A percentile compares a stretch with the other conserved stretches of the same genome.
Evolutionary conservation across 2,888 invertebrate species (phyloP).

Genomic region (Drosophila affinis): DNA sequence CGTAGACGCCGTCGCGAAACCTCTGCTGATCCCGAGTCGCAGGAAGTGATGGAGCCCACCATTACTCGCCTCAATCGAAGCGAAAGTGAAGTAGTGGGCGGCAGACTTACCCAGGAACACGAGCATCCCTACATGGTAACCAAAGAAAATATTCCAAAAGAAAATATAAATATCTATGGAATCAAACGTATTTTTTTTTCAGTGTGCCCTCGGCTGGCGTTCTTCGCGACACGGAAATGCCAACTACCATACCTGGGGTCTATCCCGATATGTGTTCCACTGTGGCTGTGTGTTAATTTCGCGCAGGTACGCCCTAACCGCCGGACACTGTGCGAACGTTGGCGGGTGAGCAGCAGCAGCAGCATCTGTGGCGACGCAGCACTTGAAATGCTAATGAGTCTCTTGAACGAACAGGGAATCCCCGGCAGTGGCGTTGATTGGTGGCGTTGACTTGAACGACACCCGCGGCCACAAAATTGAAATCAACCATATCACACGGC

Average conservation of each 20-base stretch:
- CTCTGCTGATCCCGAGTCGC: background rate
- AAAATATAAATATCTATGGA: background rate
- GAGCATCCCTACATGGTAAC: slow-evolving; percentile 44
- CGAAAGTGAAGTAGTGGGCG: slow-evolving; percentile 24
- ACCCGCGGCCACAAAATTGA: slow-evolving; percentile 19
- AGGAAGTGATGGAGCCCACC: slow-evolving; percentile 28
- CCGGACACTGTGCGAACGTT: slow-evolving; percentile 47
- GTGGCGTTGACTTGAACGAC: slow-evolving; percentile 44
- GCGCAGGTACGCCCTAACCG: slow-evolving; percentile 39
- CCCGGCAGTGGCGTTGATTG: slow-evolving; percentile 44
- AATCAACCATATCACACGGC: slow-evolving; percentile 30
- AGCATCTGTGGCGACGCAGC: background rate
- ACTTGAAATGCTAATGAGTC: slow-evolving; percentile 28
- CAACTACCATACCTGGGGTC: background rate
- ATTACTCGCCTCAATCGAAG: slow-evolving; percentile 22
- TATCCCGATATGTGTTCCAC: slow-evolving; percentile 28
- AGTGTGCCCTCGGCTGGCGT: slow-evolving; percentile 47
- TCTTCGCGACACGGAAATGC: slow-evolving; percentile 9
- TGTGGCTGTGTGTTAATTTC: slow-evolving; percentile 48
- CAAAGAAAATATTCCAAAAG: background rate
- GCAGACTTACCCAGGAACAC: slow-evolving; percentile 23
- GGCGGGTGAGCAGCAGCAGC: slow-evolving; percentile 34
- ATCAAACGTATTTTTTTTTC: background rate
- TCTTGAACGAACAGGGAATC: slow-evolving; percentile 31
- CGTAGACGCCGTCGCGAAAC: slow-evolving; percentile 19